Conservation (phyloP, 1,140 invertebrate species). For the Sitobion miscanthi region DNA sequence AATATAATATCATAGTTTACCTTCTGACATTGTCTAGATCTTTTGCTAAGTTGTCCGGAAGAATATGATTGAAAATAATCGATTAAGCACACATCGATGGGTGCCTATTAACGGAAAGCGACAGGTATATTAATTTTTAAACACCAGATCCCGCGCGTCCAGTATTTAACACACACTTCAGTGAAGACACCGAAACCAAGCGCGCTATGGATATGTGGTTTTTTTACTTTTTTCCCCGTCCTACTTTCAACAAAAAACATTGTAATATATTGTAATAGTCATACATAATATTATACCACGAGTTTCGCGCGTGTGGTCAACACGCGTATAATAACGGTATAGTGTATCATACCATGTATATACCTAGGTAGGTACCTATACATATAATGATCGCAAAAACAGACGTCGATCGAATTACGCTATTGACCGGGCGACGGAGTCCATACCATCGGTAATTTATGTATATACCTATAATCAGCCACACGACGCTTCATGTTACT, state of each 20-base stretch:
- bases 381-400: background rate
- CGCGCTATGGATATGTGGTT: constrained; percentile 1
- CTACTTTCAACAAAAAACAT: background rate
- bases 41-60: background rate
- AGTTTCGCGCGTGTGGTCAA: background rate
- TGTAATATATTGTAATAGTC: background rate
- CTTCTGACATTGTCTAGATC: background rate
- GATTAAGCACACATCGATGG: background rate
- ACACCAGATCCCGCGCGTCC: background rate
- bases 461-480: too few relatives aligned
- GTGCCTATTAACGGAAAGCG: background rate
- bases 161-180: background rate
- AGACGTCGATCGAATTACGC: background rate
- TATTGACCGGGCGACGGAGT: background rate
- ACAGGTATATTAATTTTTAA: background rate
- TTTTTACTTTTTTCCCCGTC: background rate
- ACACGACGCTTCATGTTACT: background rate
- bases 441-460: background rate
- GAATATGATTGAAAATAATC: background rate
- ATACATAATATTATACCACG: background rate
- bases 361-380: too few relatives aligned
- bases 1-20: background rate
- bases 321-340: background rate
- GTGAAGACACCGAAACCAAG: background rate
- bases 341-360: background rate